Evolutionary conservation across 2,888 invertebrate species (phyloP), one percentile per base, ranked within the genome.

Genomic region (Patella pellucida): DNA sequence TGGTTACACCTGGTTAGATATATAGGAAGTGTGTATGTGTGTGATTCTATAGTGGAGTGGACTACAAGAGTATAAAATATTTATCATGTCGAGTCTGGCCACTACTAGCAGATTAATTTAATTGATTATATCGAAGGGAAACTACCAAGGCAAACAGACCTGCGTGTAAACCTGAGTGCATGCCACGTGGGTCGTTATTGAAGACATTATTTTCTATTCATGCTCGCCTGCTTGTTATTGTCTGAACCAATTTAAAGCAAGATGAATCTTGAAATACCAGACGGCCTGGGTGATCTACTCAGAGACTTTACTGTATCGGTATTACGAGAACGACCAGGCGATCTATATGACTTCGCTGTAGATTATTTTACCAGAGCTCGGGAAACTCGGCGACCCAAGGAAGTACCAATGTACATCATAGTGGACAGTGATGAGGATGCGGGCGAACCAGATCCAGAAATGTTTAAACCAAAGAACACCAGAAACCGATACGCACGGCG

Each of bases 271-370:
- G 89, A 90, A 80, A 90, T 91, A 52, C 91, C 91, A 15, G 90
- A 89, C 71, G 91, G 91, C 5, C 84, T 91, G 12, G 89, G 90
- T 27, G 90, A 90, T 78, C 83, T 91, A 79, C 80, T 91, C 67
- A 80, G 90, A 68, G 91, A 91, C 79, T 91, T 90, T 79, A 90
- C 90, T 0, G 89, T 91, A 54, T 86, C 90, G 14, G 90, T 91
- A n/a, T 84, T 91, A 68, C 82, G 89, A 51, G 89, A 90, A 75
- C 79, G 88, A 50, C 91, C 91, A 0, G 76, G 77, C 9, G 88
- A 90, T 76, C 84, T 91, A 19, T 88, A 88, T 77, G 89, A 90
- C 69, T 91, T 89, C 77, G 90, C 91, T 7, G 90, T 88, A 51
- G 89, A 89, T 73, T 91, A 89, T 83, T 91, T 91, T 82, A 87